Evolutionary conservation across 2,888 invertebrate species (phyloP).

Genomic region (Nasonia oneida): DNA sequence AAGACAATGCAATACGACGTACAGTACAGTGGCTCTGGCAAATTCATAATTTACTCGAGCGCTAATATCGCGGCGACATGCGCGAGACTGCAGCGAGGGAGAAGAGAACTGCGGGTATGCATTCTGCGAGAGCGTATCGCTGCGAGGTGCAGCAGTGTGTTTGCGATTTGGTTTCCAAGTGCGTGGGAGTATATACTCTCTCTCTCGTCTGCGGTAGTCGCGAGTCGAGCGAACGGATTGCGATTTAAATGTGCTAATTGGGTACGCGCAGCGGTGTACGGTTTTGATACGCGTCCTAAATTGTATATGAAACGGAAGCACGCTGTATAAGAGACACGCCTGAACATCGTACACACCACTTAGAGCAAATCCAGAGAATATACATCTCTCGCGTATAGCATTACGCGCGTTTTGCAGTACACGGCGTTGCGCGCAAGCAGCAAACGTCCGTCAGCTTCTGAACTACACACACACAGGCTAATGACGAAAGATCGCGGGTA

Average conservation of each 20-base stretch:
- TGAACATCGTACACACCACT: background rate
- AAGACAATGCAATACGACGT: slow-evolving; percentile 23
- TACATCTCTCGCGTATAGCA: background rate
- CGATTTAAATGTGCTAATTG: no score
- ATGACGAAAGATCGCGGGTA: slow-evolving; percentile 14
- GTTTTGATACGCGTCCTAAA: no score
- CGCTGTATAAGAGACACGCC: no score
- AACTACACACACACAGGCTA: background rate
- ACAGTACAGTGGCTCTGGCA: background rate
- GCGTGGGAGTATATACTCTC: background rate
- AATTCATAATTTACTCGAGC: slow-evolving; percentile 16
- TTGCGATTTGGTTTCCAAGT: background rate
- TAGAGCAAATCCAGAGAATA: background rate
- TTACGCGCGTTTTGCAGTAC: background rate
- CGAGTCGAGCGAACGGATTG: no score
- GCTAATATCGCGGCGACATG: slow-evolving; percentile 1
- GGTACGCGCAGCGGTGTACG: no score
- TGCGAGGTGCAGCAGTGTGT: background rate
- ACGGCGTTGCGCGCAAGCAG: background rate
- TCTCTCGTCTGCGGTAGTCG: no score
- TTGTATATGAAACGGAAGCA: no score
- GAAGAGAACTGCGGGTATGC: background rate
- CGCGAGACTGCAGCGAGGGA: background rate
- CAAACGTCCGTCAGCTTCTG: background rate
- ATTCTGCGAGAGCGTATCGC: background rate